Base-by-base conservation (phyloP, 1,140 invertebrate genomes). In the Achroia grisella region DNA sequence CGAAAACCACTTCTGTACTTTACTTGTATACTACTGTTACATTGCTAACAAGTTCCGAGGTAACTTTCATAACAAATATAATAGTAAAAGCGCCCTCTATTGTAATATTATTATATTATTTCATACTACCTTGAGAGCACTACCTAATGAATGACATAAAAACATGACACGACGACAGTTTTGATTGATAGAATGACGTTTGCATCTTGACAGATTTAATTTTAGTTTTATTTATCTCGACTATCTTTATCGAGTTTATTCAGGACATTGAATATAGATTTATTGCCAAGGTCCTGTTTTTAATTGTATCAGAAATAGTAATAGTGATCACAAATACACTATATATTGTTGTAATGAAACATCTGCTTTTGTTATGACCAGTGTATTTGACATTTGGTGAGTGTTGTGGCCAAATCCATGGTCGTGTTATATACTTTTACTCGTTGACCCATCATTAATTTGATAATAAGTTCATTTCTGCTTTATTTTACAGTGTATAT, bases 121-220 rank as follows among this genome's bases (percentile, higher is more conserved):
- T n/a, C n/a, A n/a, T n/a, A n/a, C n/a, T n/a, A n/a, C n/a, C n/a
- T n/a, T n/a, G n/a, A n/a, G n/a, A n/a, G n/a, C n/a, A n/a, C n/a
- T n/a, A n/a, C n/a, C n/a, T n/a, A n/a, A n/a, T n/a, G n/a, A n/a
- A n/a, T n/a, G n/a, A n/a, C n/a, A n/a, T n/a, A n/a, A n/a, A n/a
- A n/a, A n/a, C n/a, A n/a, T n/a, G n/a, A n/a, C n/a, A n/a, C n/a
- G n/a, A 3, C 17, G 6, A 23, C 17, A 23, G 17, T 23, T 2
- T 23, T 23, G 2, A 3, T 2, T 23, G 6, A 2, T 3, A 3
- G 2, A 23, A 23, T 32, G 41, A 43, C 41, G 32, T 43, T 34
- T 23, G 48, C 51, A 23, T 53, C 60, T 67, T 71, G 62, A 70
- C 61, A 70, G 52, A 47, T 61, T 62, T 55, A 68, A 56, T 58